Evolutionary conservation across 2,888 invertebrate genomes (phyloP).

Genomic region (Byasa hedistus): DNA sequence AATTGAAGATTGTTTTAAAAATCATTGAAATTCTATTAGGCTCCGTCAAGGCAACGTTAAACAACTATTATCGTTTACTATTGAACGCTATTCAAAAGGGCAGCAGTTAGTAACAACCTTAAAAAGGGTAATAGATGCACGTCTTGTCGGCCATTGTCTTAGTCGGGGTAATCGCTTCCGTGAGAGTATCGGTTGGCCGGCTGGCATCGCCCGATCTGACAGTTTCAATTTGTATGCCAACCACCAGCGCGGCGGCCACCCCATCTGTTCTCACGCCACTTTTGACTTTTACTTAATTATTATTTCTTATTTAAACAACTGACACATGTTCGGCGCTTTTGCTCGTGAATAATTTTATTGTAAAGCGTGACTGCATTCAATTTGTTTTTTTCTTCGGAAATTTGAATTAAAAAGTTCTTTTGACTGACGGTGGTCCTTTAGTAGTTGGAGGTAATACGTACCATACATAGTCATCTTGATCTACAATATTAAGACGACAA

Average conservation of each 20-base stretch:
- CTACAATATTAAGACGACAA: not conserved
- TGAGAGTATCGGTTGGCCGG: conserved; percentile 60
- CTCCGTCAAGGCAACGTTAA: conserved; percentile 8
- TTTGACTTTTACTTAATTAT: conserved; percentile 69
- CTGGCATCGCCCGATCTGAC: conserved; percentile 58
- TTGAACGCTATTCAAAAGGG: conserved; percentile 55
- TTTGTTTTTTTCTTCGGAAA: conserved; percentile 21
- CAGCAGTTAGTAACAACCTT: conserved; percentile 56
- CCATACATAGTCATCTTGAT: not conserved
- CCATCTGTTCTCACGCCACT: conserved; percentile 70
- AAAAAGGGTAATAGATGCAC: conserved; percentile 76
- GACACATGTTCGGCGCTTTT: conserved; percentile 51
- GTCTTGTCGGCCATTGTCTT: conserved; percentile 75
- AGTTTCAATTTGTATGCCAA: conserved; percentile 68
- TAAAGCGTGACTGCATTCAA: conserved; percentile 48
- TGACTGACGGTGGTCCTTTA: conserved; percentile 18
- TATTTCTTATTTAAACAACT: conserved; percentile 63
- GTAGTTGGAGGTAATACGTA: not conserved
- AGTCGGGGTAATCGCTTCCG: conserved; percentile 72
- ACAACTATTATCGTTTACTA: conserved; percentile 45
- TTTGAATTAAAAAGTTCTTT: conserved; percentile 1
- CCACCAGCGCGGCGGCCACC: conserved; percentile 56
- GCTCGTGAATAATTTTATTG: conserved; percentile 48
- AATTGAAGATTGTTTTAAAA: conserved; percentile 14
- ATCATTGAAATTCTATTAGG: conserved; percentile 22